Percentiles rank a stretch among this genome's conserved stretches.
Evolutionary conservation across 2,797 vertebrate species (phyloP).

Genomic region (Hoplostethus mediterraneus): DNA sequence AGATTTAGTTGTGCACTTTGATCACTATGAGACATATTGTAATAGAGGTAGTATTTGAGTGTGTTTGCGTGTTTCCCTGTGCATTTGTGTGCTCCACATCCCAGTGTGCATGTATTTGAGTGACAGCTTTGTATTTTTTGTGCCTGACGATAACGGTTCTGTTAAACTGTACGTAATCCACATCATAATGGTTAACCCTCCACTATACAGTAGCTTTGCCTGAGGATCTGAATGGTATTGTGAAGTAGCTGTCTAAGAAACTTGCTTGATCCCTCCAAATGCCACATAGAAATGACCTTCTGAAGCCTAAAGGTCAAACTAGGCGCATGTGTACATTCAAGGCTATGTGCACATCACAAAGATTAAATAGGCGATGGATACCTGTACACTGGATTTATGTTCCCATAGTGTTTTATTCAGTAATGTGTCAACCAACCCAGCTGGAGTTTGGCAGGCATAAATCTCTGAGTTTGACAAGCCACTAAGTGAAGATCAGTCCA

Average conservation of each 20-base stretch:
- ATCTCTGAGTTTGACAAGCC: background rate
- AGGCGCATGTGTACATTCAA: slow-evolving; percentile 10
- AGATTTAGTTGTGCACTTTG: too few species aligned
- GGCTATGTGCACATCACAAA: slow-evolving; percentile 1
- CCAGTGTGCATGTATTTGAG: background rate
- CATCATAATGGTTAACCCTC: background rate
- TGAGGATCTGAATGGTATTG: background rate
- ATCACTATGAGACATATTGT: too few species aligned
- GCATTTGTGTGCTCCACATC: background rate
- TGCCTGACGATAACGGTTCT: slow-evolving; percentile 20
- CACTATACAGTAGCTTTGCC: background rate
- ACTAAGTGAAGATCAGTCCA: background rate
- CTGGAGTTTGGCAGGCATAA: background rate
- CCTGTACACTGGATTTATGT: slow-evolving; percentile 6
- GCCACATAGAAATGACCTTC: slow-evolving; percentile 9
- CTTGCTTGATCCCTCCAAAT: slow-evolving; percentile 6
- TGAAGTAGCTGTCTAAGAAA: background rate
- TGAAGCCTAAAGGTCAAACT: background rate
- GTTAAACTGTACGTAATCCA: slow-evolving; percentile 20
- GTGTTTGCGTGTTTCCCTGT: background rate
- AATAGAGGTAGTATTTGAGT: too few species aligned
- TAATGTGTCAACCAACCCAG: too few species aligned
- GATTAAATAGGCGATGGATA: background rate
- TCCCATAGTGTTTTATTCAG: background rate
- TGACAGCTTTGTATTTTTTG: slow-evolving; percentile 25